Evolutionary conservation across 2,797 vertebrate genomes (phyloP).

Genomic region (Chrysocyon brachyurus): DNA sequence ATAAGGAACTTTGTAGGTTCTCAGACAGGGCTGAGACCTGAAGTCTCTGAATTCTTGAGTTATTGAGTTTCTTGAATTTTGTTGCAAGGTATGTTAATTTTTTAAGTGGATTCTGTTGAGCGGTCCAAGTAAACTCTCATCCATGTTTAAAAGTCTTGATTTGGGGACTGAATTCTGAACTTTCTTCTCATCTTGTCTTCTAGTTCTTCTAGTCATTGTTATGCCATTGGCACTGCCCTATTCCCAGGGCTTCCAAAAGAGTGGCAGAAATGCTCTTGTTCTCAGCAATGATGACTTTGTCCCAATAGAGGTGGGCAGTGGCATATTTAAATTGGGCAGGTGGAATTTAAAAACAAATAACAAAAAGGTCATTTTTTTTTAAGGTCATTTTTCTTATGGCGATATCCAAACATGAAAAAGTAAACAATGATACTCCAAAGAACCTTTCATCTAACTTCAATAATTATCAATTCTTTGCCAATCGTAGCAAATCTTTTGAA

Average conservation of each 20-base stretch:
- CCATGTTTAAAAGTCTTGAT: not conserved
- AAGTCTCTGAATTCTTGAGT: conserved; percentile 53
- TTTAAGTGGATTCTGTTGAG: not conserved
- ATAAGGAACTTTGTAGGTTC: not conserved
- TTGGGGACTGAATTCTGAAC: not conserved
- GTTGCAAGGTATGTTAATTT: not conserved
- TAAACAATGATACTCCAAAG: not conserved
- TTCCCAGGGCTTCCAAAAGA: not conserved
- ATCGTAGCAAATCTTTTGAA: not conserved
- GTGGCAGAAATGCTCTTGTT: not conserved
- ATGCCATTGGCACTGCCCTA: too few species aligned
- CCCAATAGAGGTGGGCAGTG: not conserved
- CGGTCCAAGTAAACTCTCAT: not conserved
- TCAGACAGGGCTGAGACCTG: not conserved
- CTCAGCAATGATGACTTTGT: not conserved
- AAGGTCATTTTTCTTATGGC: not conserved
- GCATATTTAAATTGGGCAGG: not conserved
- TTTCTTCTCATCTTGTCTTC: not conserved
- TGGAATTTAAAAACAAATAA: not conserved
- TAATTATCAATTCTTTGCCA: not conserved
- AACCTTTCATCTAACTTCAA: not conserved
- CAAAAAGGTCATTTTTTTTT: not conserved
- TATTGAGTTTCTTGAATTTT: conserved; percentile 37
- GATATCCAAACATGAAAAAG: conserved; percentile 19
- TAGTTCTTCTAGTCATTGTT: not conserved